phyloP scores from a whole-genome alignment of 2,888 invertebrate species.

The Eristalis tenax region DNA sequence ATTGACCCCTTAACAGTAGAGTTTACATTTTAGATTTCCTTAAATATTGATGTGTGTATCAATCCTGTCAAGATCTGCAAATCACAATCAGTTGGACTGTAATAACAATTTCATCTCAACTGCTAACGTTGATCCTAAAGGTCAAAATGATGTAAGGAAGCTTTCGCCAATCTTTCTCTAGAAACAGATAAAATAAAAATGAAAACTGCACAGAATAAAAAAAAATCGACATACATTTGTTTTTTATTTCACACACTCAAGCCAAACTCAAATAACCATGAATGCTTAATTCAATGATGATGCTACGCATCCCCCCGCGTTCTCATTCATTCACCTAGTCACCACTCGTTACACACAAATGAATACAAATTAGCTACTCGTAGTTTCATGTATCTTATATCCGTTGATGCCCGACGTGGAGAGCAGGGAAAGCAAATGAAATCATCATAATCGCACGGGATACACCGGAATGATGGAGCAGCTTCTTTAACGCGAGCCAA shows the following conservation, averaged over 20 bases:
- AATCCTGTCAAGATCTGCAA: too few relatives aligned
- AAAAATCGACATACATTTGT: neutral
- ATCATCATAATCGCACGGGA: slow-evolving; percentile 40
- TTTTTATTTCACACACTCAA: neutral
- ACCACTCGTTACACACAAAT: slow-evolving; percentile 15
- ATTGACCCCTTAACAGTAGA: too few relatives aligned
- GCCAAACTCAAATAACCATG: slow-evolving; percentile 32
- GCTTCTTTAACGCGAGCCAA: neutral
- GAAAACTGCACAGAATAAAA: neutral
- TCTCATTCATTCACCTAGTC: neutral
- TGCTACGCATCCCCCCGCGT: neutral
- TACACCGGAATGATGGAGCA: neutral
- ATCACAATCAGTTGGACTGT: too few relatives aligned
- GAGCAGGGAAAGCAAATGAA: neutral
- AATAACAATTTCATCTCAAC: too few relatives aligned
- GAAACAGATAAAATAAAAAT: neutral
- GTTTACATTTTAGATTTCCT: too few relatives aligned
- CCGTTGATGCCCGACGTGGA: neutral
- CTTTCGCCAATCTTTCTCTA: too few relatives aligned
- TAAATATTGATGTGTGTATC: too few relatives aligned
- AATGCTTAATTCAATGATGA: slow-evolving; percentile 20
- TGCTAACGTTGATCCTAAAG: too few relatives aligned
- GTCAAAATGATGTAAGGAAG: too few relatives aligned
- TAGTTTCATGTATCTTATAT: neutral
- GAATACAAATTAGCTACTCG: slow-evolving; percentile 23